Conservation (phyloP, 2,113 vertebrate genomes). For the Oryctolagus cuniculus region DNA sequence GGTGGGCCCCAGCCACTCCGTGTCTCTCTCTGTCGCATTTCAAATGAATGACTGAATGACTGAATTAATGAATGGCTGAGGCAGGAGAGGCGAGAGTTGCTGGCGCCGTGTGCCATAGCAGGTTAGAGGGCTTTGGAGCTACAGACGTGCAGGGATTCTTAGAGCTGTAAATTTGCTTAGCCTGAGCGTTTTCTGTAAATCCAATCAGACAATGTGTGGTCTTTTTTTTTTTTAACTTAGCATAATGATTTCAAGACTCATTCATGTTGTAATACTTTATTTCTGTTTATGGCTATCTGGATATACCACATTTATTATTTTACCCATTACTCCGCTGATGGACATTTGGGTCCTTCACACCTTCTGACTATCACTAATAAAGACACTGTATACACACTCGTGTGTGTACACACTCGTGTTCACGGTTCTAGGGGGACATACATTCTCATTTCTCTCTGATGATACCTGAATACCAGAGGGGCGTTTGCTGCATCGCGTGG, state of each 20-base stretch:
- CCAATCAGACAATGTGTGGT: not conserved
- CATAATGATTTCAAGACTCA: not conserved
- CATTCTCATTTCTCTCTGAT: not conserved
- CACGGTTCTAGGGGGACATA: not conserved
- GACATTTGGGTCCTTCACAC: not conserved
- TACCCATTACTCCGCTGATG: not conserved
- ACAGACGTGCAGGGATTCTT: not conserved
- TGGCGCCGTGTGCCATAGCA: not conserved
- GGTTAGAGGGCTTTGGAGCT: not conserved
- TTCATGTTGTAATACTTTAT: not conserved
- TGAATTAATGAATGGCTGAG: not conserved
- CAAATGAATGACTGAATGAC: too few relatives aligned
- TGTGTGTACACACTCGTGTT: not conserved
- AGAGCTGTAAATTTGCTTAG: not conserved
- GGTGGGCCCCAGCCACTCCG: too few relatives aligned
- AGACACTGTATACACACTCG: not conserved
- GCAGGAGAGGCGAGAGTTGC: not conserved
- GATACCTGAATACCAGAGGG: not conserved
- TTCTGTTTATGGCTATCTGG: not conserved
- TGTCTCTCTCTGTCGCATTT: too few relatives aligned
- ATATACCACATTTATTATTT: not conserved
- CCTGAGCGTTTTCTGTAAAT: not conserved
- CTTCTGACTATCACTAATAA: not conserved
- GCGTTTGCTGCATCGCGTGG: not conserved
- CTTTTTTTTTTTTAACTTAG: not conserved